Evolutionary conservation across 2,113 vertebrate genomes (phyloP).

Genomic region (Cygnus atratus): DNA sequence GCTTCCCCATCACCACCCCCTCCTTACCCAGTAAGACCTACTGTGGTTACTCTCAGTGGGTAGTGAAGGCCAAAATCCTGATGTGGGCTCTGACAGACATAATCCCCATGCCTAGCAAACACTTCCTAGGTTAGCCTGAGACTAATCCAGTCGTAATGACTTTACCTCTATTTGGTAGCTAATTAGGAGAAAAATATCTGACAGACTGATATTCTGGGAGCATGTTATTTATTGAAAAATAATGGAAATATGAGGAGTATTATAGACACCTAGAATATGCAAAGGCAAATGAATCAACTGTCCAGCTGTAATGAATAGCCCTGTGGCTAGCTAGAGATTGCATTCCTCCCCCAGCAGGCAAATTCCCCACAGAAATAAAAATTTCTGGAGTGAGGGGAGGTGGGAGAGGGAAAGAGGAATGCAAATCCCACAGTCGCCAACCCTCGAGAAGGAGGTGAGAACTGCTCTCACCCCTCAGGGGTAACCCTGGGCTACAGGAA

Average conservation of each 20-base stretch:
- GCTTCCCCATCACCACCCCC: accelerated
- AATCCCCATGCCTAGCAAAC: neutral
- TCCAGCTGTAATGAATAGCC: neutral
- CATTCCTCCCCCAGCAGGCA: neutral
- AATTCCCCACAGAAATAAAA: neutral
- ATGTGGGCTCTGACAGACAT: neutral
- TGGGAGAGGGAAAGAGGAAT: neutral
- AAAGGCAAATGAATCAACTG: neutral
- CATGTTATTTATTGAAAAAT: neutral
- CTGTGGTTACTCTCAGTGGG: neutral
- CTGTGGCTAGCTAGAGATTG: neutral
- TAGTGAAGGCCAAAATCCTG: neutral
- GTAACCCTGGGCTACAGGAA: neutral
- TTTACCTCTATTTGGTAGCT: neutral
- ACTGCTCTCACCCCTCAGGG: accelerated
- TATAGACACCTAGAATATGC: neutral
- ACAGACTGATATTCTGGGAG: neutral
- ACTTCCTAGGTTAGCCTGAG: neutral
- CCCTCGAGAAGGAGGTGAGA: neutral
- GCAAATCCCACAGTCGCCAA: accelerated
- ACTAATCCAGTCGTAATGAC: neutral
- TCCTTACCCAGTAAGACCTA: neutral
- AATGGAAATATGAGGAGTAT: neutral
- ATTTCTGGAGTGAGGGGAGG: neutral
- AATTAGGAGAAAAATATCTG: neutral